Evolutionary conservation across 2,113 vertebrate genomes (phyloP).

Genomic region (Myrmophylax atrothorax): DNA sequence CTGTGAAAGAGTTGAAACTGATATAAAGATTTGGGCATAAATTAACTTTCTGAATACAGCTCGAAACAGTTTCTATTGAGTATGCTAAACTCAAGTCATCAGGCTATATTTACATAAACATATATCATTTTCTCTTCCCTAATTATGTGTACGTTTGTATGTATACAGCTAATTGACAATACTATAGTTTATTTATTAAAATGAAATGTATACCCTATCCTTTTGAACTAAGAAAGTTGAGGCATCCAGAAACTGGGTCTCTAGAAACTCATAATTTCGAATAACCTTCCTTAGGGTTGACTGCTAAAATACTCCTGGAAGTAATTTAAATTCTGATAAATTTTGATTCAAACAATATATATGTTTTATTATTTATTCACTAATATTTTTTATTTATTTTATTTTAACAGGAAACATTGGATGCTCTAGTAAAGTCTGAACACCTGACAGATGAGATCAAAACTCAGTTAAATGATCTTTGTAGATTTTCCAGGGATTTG

Average conservation of each 20-base stretch:
- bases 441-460: constrained; percentile 90
- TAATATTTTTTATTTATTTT: background rate
- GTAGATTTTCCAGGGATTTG: constrained; percentile 91
- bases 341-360: background rate
- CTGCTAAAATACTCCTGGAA: background rate
- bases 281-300: background rate
- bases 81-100: background rate
- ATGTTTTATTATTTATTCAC: background rate
- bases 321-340: background rate
- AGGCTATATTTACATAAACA: background rate
- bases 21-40: background rate
- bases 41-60: background rate
- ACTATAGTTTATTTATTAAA: background rate
- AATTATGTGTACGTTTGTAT: background rate
- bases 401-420: constrained; percentile 81
- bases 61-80: background rate
- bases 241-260: background rate
- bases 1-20: background rate
- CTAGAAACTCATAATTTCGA: background rate
- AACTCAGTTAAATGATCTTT: constrained; percentile 90
- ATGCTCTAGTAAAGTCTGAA: constrained; percentile 86
- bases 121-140: background rate
- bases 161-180: background rate
- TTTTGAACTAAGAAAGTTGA: background rate
- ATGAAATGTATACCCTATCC: background rate